Percentiles rank a stretch among this genome's conserved stretches.
Evolutionary conservation across 2,113 vertebrate genomes (phyloP).

Genomic region (Pachyramphus minor): DNA sequence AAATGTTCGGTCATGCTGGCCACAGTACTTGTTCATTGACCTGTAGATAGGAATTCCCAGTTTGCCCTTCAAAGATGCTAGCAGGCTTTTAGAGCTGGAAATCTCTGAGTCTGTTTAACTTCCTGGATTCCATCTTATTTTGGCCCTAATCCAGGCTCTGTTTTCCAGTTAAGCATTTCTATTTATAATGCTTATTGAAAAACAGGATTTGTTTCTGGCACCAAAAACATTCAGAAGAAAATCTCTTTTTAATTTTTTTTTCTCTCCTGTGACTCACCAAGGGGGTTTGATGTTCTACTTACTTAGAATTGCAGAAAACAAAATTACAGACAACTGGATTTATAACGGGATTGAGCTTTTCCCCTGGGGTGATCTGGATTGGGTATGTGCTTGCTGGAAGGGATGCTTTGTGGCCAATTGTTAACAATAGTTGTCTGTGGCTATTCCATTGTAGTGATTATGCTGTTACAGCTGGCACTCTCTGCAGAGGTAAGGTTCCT

Average conservation of each 20-base stretch:
- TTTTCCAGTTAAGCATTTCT: constrained; percentile 39
- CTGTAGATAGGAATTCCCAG: neutral
- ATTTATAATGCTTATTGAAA: constrained; percentile 5
- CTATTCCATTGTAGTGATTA: neutral
- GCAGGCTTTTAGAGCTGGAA: neutral
- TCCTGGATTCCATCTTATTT: constrained; percentile 42
- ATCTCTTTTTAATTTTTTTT: neutral
- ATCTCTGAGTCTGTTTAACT: neutral
- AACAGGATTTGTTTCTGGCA: constrained; percentile 7
- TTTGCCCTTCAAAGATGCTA: neutral
- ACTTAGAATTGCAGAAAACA: neutral
- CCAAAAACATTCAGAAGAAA: neutral
- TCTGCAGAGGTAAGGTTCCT: neutral
- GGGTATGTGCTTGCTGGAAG: neutral
- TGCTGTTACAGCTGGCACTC: neutral
- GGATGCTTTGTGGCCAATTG: neutral
- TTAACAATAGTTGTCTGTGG: neutral
- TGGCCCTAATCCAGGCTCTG: neutral
- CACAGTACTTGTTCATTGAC: neutral
- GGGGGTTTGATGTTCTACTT: neutral
- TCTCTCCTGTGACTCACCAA: neutral
- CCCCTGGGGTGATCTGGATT: neutral
- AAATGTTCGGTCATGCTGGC: neutral
- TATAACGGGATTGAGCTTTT: neutral
- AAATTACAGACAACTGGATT: neutral